Percentiles rank a stretch among this genome's conserved stretches.
These are phyloP conservation scores for Thymallus thymallus DNA, from an alignment of 2,113 vertebrate species.

Conservation along the genomic window DNA sequence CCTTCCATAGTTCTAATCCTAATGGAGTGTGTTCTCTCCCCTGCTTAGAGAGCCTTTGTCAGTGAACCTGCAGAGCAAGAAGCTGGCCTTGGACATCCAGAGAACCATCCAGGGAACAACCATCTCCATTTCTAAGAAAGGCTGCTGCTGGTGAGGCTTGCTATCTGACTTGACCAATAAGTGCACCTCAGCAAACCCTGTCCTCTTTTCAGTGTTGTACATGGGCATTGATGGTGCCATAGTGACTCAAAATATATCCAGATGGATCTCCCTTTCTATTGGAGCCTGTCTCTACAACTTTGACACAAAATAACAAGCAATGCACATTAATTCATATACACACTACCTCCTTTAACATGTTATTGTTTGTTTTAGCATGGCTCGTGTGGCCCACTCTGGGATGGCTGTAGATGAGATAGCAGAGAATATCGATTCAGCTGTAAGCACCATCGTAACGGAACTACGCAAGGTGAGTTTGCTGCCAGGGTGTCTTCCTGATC, in stretches of 20 bases:
- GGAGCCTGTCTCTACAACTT: slow-evolving; percentile 70
- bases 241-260: slow-evolving; percentile 67
- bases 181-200: slow-evolving; percentile 60
- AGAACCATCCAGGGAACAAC: slow-evolving; percentile 78
- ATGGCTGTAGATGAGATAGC: slow-evolving; percentile 78
- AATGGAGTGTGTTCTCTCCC: background rate
- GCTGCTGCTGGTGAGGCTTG: slow-evolving; percentile 82
- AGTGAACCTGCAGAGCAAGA: slow-evolving; percentile 78
- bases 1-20: background rate
- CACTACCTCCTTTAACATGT: background rate
- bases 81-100: slow-evolving; percentile 75
- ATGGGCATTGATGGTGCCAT: slow-evolving; percentile 54
- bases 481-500: too few relatives aligned
- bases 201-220: slow-evolving; percentile 44
- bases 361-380: slow-evolving; percentile 67
- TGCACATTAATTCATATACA: background rate
- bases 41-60: slow-evolving; percentile 74
- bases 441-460: slow-evolving; percentile 69
- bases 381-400: slow-evolving; percentile 76
- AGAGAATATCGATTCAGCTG: slow-evolving; percentile 75
- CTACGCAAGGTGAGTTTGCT: slow-evolving; percentile 72
- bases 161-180: background rate
- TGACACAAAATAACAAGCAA: slow-evolving; percentile 50
- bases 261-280: slow-evolving; percentile 52
- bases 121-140: slow-evolving; percentile 79